Evolutionary conservation across 2,113 vertebrate genomes (phyloP), one percentile per base, ranked within the genome.

Genomic region (Piprites chloris): DNA sequence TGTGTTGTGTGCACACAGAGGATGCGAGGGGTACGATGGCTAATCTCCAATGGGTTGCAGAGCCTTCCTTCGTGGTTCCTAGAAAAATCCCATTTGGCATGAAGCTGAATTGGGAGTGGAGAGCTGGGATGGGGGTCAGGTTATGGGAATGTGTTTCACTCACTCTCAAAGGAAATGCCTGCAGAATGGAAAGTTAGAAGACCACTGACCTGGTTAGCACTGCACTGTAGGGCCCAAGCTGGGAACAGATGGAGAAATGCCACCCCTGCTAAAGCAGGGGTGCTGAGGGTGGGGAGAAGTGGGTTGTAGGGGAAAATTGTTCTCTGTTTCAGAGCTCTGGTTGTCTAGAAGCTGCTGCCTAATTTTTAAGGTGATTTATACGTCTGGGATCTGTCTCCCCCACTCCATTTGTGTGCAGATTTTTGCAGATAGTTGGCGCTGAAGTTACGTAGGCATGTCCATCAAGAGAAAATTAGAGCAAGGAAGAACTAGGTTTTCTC

Each of bases 351-450:
- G 69, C 86, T 89, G 20, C 65, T 88, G 68, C 69, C 11, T 87
- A 90, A 92, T 90, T 92, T 94, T 90, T 68, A 78, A 1, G 52
- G 49, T 39, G 20, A 39, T 65, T 96, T 95, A 61, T 76, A 52
- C 75, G 39, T 89, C 56, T 90, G 90, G 95, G 83, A 93, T 88
- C 55, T 85, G 52, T 94, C 91, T 96, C 90, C 93, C 96, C 95
- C 73, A 96, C 85, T 93, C 96, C 88, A 5, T 93, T 94, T 92
- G 90, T 86, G 92, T 95, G 88, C 88, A 93, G 92, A 96, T 96
- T 86, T 96, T 81, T 89, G 95, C 93, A 95, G 95, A 96, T 78
- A 90, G 76, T 90, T 96, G 90, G 83, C 5, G 21, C 96, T 94
- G 85, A 97, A 96, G 69, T 94, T 93, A 94, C 0, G 7, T 86